phyloP scores from a whole-genome alignment of 2,888 invertebrate genomes.

The Kryphioiulus occultus region DNA sequence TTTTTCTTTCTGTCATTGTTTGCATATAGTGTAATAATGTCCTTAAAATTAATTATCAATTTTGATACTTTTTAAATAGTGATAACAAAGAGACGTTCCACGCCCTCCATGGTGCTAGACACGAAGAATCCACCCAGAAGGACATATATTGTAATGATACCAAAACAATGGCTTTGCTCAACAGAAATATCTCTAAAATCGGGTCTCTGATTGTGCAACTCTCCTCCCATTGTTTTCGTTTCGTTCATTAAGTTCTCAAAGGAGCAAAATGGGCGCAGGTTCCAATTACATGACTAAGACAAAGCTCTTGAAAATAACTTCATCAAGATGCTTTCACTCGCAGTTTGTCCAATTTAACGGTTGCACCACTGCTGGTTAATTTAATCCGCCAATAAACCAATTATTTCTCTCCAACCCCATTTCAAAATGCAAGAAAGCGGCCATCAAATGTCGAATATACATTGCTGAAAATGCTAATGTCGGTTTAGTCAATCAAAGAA shows the following conservation, averaged over 20 bases:
- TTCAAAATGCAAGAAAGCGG: too few relatives aligned
- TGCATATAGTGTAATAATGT: too few relatives aligned
- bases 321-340: too few relatives aligned
- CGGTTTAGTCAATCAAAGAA: too few relatives aligned
- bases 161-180: background rate
- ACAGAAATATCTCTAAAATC: background rate
- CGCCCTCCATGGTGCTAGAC: background rate
- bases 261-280: background rate
- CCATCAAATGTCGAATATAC: too few relatives aligned
- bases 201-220: background rate
- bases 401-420: too few relatives aligned
- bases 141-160: background rate
- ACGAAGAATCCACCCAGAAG: background rate
- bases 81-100: background rate
- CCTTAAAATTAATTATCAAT: too few relatives aligned
- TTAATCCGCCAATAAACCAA: too few relatives aligned
- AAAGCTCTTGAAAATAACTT: background rate
- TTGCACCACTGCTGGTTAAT: background rate
- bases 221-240: background rate
- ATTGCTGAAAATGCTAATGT: too few relatives aligned
- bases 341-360: too few relatives aligned
- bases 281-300: background rate
- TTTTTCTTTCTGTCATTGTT: too few relatives aligned
- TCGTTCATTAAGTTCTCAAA: background rate
- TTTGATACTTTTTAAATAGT: too few relatives aligned